Evolutionary conservation across 2,888 invertebrate genomes (phyloP), one percentile per base, ranked within the genome.

Genomic region (Dexiosoma caninum): DNA sequence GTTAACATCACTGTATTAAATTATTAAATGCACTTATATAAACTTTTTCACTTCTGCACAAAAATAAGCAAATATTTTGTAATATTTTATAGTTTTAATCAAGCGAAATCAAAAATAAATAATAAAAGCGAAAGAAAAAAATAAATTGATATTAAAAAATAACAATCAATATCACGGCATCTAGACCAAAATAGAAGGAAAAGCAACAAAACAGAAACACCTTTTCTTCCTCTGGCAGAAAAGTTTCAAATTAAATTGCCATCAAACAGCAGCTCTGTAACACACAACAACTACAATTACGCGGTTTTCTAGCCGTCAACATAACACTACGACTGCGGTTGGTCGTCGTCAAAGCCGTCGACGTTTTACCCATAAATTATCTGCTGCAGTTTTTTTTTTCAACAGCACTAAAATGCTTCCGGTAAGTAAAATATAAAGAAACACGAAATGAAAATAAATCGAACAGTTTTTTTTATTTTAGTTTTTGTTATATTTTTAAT

Each of bases 371-470:
- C 72, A 76, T 72, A 75, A 83, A 78, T 72, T 78, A 81, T 78
- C 55, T 44, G 53, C 79, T 64, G 30, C 49, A 57, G 37, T 66
- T 44, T n/a, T n/a, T n/a, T n/a, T n/a, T 27, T 27, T 12, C 79
- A 85, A 82, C 70, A 81, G 76, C 82, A 72, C 83, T 86, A 87
- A 88, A 86, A 87, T 87, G 87, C 85, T 87, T 88, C 88, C 88
- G 87, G 87, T 87, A 88, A 87, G 87, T 87, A 64, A 69, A 80
- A 71, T 66, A 69, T 46, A 57, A 42, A 55, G n/a, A 59, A 71
- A 27, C 44, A 60, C 27, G 30, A 46, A 60, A 27, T 37, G 40
- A 59, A 69, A 62, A 51, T 49, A 55, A 67, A 62, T 53, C 44
- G 55, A 60, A 76, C 10, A 60, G 10, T 55, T 49, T 59, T 49